Percentiles rank a stretch among this genome's conserved stretches.
Conservation (phyloP, 2,797 vertebrate species). For the Chelonia mydas region DNA sequence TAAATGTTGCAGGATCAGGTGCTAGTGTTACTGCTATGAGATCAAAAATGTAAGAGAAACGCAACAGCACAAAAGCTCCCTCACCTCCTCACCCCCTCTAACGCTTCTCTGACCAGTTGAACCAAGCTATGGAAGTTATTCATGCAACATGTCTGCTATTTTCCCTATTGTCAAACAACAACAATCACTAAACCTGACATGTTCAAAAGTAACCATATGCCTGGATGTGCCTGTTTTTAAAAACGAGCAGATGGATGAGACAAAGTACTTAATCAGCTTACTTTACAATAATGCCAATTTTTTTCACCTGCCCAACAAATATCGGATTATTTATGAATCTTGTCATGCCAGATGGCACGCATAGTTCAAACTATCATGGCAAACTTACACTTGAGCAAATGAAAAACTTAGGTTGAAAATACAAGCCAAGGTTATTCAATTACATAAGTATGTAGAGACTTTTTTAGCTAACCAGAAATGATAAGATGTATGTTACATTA, state of each 20-base stretch:
- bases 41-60: not conserved
- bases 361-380: not conserved
- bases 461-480: not conserved
- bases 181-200: not conserved
- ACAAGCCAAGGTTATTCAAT: not conserved
- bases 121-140: not conserved
- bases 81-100: not conserved
- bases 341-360: conserved; percentile 21
- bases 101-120: not conserved
- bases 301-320: conserved; percentile 51
- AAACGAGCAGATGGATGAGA: conserved; percentile 48
- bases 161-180: not conserved
- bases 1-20: not conserved
- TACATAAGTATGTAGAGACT: not conserved
- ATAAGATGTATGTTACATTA: not conserved
- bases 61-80: not conserved
- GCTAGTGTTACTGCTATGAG: not conserved
- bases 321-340: conserved; percentile 43
- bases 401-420: not conserved
- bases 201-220: not conserved
- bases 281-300: conserved; percentile 27
- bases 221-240: not conserved
- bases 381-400: not conserved
- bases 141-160: not conserved
- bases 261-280: conserved; percentile 67